Evolutionary conservation across 2,888 invertebrate species (phyloP).

Genomic region (Zelleria hepariella): DNA sequence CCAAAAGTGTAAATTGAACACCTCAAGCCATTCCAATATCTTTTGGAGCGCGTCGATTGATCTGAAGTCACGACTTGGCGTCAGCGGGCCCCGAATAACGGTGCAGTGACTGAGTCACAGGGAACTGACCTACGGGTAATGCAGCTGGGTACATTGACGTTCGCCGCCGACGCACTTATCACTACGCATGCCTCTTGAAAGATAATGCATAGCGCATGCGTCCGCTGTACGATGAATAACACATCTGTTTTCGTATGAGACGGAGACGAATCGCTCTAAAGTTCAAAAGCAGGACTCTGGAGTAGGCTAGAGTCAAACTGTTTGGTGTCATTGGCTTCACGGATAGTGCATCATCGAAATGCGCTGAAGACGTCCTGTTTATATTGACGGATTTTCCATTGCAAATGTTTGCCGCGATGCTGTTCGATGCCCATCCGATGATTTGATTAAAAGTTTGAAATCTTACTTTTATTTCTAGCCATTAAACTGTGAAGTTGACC

Average conservation of each 20-base stretch:
- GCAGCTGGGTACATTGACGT: slow-evolving; percentile 66
- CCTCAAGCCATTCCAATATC: slow-evolving; percentile 6
- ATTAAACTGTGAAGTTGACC: too few species aligned
- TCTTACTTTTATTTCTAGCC: neutral
- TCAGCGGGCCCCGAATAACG: too few species aligned
- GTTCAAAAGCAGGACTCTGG: slow-evolving; percentile 40
- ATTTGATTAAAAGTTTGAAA: neutral
- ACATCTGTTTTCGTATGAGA: slow-evolving; percentile 52
- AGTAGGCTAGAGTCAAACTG: slow-evolving; percentile 21
- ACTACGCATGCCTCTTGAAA: slow-evolving; percentile 58
- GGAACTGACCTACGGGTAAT: slow-evolving; percentile 70
- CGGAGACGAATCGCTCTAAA: slow-evolving; percentile 39
- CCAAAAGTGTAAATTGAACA: neutral
- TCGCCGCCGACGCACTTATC: slow-evolving; percentile 59
- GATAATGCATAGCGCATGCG: slow-evolving; percentile 62
- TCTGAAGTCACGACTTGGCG: slow-evolving; percentile 6
- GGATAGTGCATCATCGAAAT: neutral
- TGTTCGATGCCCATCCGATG: too few species aligned
- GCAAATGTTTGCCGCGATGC: neutral
- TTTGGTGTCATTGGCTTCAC: slow-evolving; percentile 6
- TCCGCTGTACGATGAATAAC: slow-evolving; percentile 57
- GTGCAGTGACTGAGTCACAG: slow-evolving; percentile 65
- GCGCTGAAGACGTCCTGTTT: neutral
- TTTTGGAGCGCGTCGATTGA: slow-evolving; percentile 21
- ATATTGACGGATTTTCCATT: neutral